Conservation (phyloP, 35 echinoderm and acorn worm genomes). For the Hemicentrotus pulcherrimus region DNA sequence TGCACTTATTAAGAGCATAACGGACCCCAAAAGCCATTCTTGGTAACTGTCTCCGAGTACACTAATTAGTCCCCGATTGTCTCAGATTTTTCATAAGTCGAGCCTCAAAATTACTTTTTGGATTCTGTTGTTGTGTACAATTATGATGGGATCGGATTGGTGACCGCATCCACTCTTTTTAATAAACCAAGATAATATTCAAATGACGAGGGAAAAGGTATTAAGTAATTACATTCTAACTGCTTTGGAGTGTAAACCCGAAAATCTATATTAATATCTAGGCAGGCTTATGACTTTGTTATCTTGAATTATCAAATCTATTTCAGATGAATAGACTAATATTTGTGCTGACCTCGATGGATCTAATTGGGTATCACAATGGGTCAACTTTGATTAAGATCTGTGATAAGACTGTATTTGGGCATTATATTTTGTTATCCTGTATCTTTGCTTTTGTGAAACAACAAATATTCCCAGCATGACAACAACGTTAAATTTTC, state of each 20-base stretch:
- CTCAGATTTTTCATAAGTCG: slow-evolving; percentile 30
- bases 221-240: not conserved
- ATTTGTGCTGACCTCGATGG: not conserved
- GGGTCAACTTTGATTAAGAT: not conserved
- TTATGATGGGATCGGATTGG: not conserved
- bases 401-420: too few relatives aligned
- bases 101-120: slow-evolving; percentile 11
- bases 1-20: not conserved
- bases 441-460: too few relatives aligned
- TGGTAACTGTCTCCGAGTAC: not conserved
- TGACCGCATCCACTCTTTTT: not conserved
- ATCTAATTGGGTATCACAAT: not conserved
- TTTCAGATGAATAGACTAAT: not conserved
- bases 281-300: not conserved
- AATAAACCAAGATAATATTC: not conserved
- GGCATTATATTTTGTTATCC: too few relatives aligned
- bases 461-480: too few relatives aligned
- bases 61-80: slow-evolving; percentile 31
- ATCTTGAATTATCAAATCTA: not conserved
- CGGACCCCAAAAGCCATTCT: not conserved
- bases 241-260: not conserved
- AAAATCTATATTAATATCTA: not conserved
- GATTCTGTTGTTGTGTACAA: not conserved
- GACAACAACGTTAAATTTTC: too few relatives aligned
- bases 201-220: not conserved